Conservation (phyloP, 2,888 invertebrate species). For the Apomyelois bistriatella region DNA sequence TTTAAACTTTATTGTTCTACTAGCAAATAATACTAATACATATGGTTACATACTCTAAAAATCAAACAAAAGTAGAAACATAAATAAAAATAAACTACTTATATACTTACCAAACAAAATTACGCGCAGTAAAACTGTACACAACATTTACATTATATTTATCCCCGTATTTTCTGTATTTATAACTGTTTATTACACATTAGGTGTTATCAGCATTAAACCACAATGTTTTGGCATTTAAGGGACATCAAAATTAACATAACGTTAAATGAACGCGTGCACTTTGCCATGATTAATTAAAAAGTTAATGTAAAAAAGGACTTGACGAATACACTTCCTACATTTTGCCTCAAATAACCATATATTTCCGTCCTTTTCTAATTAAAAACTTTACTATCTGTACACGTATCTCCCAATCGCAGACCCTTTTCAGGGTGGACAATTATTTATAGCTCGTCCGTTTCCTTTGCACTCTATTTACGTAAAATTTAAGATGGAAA, state of each 20-base stretch:
- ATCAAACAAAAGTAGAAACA: too few species aligned
- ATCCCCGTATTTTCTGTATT: neutral
- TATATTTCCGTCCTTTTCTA: conserved; percentile 12
- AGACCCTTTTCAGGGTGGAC: conserved; percentile 12
- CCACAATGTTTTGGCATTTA: neutral
- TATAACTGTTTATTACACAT: neutral
- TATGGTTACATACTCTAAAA: too few species aligned
- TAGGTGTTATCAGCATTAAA: neutral
- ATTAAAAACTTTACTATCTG: conserved; percentile 20
- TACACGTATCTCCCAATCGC: conserved; percentile 15
- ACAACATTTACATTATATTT: neutral
- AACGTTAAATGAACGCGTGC: neutral
- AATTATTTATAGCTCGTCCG: neutral
- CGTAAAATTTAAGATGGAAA: neutral
- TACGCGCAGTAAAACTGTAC: neutral
- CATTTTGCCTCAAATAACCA: neutral
- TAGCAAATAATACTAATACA: too few species aligned
- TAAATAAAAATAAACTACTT: too few species aligned
- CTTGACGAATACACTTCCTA: conserved; percentile 4
- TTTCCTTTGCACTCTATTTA: neutral
- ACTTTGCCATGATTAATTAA: conserved; percentile 1
- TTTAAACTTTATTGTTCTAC: too few species aligned
- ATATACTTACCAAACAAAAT: neutral
- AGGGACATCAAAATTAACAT: conserved; percentile 4
- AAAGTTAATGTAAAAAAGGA: conserved; percentile 1